Percentiles rank a stretch among this genome's conserved stretches.
Conservation (phyloP, 2,797 vertebrate species). For the Dermochelys coriacea region DNA sequence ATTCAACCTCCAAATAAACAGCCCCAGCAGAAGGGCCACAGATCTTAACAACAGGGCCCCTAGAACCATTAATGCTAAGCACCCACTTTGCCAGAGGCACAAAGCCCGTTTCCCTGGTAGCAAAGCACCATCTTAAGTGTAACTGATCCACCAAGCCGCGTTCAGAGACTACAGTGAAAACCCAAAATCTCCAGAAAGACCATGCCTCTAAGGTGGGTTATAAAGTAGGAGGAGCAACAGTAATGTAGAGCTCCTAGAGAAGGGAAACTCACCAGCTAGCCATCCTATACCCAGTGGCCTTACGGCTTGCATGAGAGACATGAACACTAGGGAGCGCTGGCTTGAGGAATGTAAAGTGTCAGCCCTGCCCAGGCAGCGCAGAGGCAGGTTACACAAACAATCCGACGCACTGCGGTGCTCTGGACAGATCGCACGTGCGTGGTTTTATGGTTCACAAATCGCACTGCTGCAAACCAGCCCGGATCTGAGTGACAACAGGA, state of each 20-base stretch:
- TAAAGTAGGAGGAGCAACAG: neutral
- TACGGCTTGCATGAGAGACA: neutral
- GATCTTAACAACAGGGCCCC: neutral
- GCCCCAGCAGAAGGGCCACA: neutral
- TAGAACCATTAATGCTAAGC: too few species aligned
- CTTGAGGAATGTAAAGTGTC: neutral
- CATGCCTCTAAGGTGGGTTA: neutral
- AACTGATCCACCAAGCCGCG: neutral
- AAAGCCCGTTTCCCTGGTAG: neutral
- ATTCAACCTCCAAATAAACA: neutral
- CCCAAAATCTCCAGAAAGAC: neutral
- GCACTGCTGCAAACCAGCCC: neutral
- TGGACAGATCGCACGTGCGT: too few species aligned
- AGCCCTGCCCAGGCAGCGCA: too few species aligned
- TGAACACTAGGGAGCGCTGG: too few species aligned
- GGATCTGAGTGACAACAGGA: neutral
- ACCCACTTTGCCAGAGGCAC: neutral
- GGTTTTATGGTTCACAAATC: neutral
- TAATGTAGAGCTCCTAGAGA: neutral
- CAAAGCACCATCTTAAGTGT: neutral
- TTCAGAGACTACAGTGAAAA: neutral
- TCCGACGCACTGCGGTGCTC: too few species aligned
- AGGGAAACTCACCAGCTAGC: neutral
- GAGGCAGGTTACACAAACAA: neutral
- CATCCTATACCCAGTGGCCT: neutral